A percentile compares a stretch with the other conserved stretches of the same genome.
These are phyloP conservation scores for Scrobipalpa atriplicella DNA, from an alignment of 2,888 invertebrate genomes.

Conservation along the genomic window DNA sequence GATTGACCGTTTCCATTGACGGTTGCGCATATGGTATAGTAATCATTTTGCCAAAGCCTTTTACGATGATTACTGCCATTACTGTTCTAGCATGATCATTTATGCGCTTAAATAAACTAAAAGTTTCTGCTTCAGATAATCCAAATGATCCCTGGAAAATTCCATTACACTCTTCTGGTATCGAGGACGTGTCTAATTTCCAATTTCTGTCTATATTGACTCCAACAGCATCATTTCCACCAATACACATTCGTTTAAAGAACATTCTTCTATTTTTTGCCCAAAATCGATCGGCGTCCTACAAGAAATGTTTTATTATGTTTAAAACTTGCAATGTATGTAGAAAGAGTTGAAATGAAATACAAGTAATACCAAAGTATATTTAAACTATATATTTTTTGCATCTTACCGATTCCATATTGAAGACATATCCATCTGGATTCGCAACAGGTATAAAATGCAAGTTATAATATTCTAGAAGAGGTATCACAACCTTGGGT, in stretches of 20 bases:
- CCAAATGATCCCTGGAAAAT: not conserved
- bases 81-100: not conserved
- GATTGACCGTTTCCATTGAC: not conserved
- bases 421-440: slow-evolving; percentile 14
- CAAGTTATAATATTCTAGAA: slow-evolving; percentile 6
- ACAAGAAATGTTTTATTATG: not conserved
- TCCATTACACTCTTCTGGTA: not conserved
- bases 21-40: slow-evolving; percentile 10
- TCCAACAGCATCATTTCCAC: not conserved
- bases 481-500: not conserved
- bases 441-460: slow-evolving; percentile 12
- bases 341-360: too few relatives aligned
- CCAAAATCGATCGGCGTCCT: slow-evolving; percentile 9
- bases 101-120: not conserved
- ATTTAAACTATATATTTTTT: not conserved
- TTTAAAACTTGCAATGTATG: too few relatives aligned
- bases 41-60: slow-evolving; percentile 12
- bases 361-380: not conserved
- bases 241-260: not conserved
- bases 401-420: not conserved
- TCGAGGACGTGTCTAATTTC: not conserved
- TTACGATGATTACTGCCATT: not conserved
- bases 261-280: not conserved
- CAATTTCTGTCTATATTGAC: slow-evolving; percentile 16
- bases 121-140: slow-evolving; percentile 5